Evolutionary conservation across 35 echinoderm and acorn worm species (phyloP), one percentile per base, ranked within the genome.

Genomic region (Eucidaris tribuloides): DNA sequence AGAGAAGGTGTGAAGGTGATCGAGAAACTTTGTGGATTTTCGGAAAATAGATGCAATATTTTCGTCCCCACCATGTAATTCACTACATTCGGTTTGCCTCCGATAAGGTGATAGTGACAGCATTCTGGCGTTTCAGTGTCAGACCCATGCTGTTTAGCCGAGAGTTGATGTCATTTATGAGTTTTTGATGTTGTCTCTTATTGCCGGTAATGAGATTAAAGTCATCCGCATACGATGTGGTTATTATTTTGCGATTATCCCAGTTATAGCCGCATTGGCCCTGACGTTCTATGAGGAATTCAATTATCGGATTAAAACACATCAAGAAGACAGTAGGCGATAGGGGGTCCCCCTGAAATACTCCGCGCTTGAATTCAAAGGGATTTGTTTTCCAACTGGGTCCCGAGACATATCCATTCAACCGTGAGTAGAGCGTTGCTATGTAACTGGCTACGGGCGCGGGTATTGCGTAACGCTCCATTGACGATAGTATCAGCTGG

Each of bases 311-410:
- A 38, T 81, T 81, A 37, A 81, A 81, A 33, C 48, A 55, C 49
- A 81, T 58, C 6, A 81, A 54, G 78, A 81, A 81, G 46, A 81
- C 63, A 40, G 55, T 82, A 24, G 80, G 80, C 31, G 80, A 82
- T 15, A 82, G 80, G 31, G 80, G 80, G 34, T 34, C 80, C 11
- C 80, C 80, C 35, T 82, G 80, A 33, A 82, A 82, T 43, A 55
- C 54, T 22, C 80, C 56, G 22, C 80, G 48, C 11, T 27, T 41
- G 45, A 82, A 82, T 18, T 15, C 27, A 82, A 82, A 81, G 11
- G 30, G 45, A n/a, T 1, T 20, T 32, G 49, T 57, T 43, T 3
- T 11, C 80, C 56, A n/a, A n/a, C n/a, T n/a, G n/a, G n/a, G n/a
- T n/a, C n/a, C n/a, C 7, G 20, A 35, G 5, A 82, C 59, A 5